Base-by-base conservation (phyloP, 53 echinoderm and acorn worm species). In the Stichopus horrens region DNA sequence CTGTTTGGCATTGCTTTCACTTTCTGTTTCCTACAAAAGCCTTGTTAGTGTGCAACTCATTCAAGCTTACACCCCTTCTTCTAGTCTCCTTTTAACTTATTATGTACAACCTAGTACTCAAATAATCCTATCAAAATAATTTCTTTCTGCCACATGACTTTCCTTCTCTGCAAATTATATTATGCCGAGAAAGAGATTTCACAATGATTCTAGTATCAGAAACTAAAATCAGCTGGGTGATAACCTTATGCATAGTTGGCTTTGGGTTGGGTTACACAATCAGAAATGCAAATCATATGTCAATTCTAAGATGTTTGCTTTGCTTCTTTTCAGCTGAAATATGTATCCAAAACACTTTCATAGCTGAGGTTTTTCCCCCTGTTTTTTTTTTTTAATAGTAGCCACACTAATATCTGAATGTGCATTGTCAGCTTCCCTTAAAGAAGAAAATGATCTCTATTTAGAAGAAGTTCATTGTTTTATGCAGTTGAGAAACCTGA, bases 1-100 rank as follows among this genome's bases (percentile, higher is more conserved):
- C 71, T 20, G 19, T 71, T 71, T 18, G 71, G 71, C 71, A n/a
- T 71, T 71, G 71, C 19, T 71, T 71, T 71, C 71, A 71, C 71
- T n/a, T 71, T 71, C 18, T 18, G 18, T 71, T n/a, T 71, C 37
- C 37, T 13, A 13, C 14, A 71, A 6, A 71, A 71, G 71, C 71
- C 71, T 71, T 71, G 18, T 16, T 18, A 71, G 71, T 71, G 71
- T 71, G 71, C 71, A 71, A 71, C 71, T 71, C 18, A 18, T 71
- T 71, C 18, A 18, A 20, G 71, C 71, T 71, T 71, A 21, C 16
- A 63, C 18, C n/a, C 71, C 71, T 71, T 71, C 37, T 71, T 71
- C 71, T 71, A 71, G 71, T 71, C n/a, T 37, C 18, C n/a, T 59
- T 9, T 8, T 71, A 71, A 71, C 71, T 71, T 71, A 71, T 71